Evolutionary conservation across 2,797 vertebrate genomes (phyloP).

Genomic region (Parotocinclus haroldoi): DNA sequence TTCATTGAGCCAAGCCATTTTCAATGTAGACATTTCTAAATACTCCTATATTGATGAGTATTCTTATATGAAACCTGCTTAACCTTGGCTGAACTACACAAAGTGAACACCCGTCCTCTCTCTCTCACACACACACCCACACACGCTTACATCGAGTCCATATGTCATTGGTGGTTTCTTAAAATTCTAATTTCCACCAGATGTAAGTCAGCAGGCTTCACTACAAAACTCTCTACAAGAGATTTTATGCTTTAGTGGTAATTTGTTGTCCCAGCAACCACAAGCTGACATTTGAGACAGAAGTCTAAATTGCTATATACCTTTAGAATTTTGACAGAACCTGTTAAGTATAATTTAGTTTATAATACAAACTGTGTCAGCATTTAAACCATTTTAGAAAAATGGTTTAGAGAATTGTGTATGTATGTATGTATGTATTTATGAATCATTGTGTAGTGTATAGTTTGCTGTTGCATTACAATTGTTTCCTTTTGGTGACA

Average conservation of each 20-base stretch:
- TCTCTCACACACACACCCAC: neutral
- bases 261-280: conserved; percentile 71
- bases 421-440: neutral
- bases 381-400: too few relatives aligned
- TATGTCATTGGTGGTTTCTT: conserved; percentile 56
- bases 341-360: too few relatives aligned
- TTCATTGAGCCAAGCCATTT: too few relatives aligned
- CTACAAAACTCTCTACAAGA: conserved; percentile 55
- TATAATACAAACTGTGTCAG: too few relatives aligned
- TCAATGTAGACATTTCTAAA: too few relatives aligned
- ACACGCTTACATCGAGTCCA: conserved; percentile 33
- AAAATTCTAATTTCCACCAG: conserved; percentile 67
- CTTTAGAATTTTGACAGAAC: too few relatives aligned
- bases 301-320: conserved; percentile 52
- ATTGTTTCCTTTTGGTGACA: neutral
- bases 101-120: neutral
- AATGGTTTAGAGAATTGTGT: too few relatives aligned
- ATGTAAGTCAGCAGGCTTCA: conserved; percentile 53
- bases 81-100: too few relatives aligned
- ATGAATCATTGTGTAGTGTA: neutral
- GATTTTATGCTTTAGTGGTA: conserved; percentile 66
- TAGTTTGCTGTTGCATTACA: neutral
- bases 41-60: too few relatives aligned
- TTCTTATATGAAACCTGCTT: too few relatives aligned
- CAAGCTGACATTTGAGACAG: conserved; percentile 45